Evolutionary conservation across 2,888 invertebrate genomes (phyloP).

Genomic region (Tricholauxania praeusta): DNA sequence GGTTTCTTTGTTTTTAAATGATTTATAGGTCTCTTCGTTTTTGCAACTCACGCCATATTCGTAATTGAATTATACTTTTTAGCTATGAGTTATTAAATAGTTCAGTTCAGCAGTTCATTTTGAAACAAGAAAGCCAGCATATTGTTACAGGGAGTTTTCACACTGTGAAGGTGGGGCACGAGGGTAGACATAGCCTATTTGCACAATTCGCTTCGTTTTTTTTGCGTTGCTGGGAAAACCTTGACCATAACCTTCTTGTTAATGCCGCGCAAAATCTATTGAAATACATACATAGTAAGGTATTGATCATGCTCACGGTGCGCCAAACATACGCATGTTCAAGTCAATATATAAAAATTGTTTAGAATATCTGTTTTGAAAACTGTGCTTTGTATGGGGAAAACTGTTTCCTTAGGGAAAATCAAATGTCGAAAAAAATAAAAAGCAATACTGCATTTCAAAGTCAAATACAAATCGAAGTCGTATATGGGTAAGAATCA

Average conservation of each 20-base stretch:
- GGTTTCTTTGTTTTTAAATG: not conserved
- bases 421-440: too few relatives aligned
- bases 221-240: not conserved
- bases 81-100: not conserved
- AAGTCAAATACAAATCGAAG: too few relatives aligned
- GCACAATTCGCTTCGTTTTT: slow-evolving; percentile 1
- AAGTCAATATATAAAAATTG: too few relatives aligned
- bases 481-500: too few relatives aligned
- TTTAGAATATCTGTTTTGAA: too few relatives aligned
- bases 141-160: not conserved
- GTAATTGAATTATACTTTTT: too few relatives aligned
- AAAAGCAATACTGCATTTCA: too few relatives aligned
- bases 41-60: not conserved
- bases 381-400: too few relatives aligned
- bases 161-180: not conserved
- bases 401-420: too few relatives aligned
- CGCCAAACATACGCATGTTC: too few relatives aligned
- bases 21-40: not conserved
- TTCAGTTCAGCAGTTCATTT: not conserved
- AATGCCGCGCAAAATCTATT: not conserved
- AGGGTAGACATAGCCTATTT: not conserved
- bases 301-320: too few relatives aligned
- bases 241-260: slow-evolving; percentile 22
- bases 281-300: too few relatives aligned
- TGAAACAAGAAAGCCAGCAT: not conserved